Evolutionary conservation across 2,797 vertebrate genomes (phyloP), one percentile per base, ranked within the genome.

Genomic region (Hydrolagus colliei): DNA sequence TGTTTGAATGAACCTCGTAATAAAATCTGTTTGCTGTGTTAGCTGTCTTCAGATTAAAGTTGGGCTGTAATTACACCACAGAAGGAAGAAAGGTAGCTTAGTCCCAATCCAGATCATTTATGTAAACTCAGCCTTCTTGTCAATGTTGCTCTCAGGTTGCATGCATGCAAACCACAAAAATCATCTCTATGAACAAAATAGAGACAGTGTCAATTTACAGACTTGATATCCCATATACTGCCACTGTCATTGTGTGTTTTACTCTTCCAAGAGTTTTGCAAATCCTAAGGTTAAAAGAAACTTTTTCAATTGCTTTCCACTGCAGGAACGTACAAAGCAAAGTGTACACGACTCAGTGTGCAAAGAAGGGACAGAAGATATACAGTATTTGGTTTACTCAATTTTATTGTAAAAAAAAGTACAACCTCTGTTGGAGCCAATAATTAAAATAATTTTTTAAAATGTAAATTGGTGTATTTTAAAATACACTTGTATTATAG

Each of bases 41-140:
- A 91, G 92, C 94, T 94, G 94, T 96, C 94, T 95, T 93, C 93
- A 93, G 93, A 92, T 93, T 84, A 71, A 84, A 84, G 65, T 71
- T 91, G 93, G 93, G 93, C 93, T 97, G 94, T 95, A 96, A 96
- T 97, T 95, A 95, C 94, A 96, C 91, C 92, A 92, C 93, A 92
- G 90, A 89, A 91, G 93, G 93, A 94, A 93, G 93, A 93, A 92
- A 94, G 93, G 94, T 92, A 93, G 93, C 93, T 93, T 90, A 92
- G 91, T 89, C 89, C 92, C 91, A 91, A 90, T 91, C 90, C 89
- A 92, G 92, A 93, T 93, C 94, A 93, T 92, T 95, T 94, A 92
- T 94, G 95, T 94, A 93, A 96, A 95, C 92, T 93, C 94, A 95
- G 93, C 93, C 92, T 93, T 93, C 93, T 93, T 95, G 94, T 95